These are phyloP conservation scores for Cassiopea xamachana DNA, from an alignment of 30 jellyfish, hydroid and myxozoan genomes.

Conservation along the genomic window DNA sequence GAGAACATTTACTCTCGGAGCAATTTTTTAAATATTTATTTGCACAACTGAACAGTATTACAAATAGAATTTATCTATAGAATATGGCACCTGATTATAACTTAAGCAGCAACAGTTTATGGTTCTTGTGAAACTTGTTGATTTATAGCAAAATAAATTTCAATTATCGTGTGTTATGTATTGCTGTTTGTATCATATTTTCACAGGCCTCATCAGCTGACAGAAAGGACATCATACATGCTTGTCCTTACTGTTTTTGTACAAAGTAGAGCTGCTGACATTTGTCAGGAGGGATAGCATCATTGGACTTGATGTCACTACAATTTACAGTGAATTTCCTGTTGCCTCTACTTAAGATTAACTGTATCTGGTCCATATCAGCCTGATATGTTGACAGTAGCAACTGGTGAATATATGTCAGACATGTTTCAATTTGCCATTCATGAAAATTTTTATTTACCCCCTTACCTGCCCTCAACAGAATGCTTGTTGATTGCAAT, in stretches of 20 bases:
- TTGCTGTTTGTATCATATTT: not conserved
- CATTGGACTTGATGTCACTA: not conserved
- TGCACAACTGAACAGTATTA: too few species aligned
- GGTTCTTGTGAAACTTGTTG: too few species aligned
- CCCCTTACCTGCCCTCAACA: too few species aligned
- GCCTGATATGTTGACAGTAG: not conserved
- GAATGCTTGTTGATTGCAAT: too few species aligned
- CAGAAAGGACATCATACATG: not conserved
- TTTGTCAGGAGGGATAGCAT: not conserved
- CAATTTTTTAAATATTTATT: too few species aligned
- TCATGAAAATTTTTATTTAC: not conserved
- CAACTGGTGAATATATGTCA: not conserved
- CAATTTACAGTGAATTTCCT: not conserved
- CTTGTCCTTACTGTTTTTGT: not conserved
- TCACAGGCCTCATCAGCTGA: constrained; percentile 49
- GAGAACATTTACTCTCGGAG: too few species aligned
- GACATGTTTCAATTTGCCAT: not conserved
- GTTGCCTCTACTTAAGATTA: not conserved
- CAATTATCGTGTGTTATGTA: too few species aligned
- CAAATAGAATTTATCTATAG: too few species aligned
- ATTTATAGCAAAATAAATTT: too few species aligned
- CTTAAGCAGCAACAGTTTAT: too few species aligned
- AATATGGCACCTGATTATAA: too few species aligned
- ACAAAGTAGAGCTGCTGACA: not conserved
- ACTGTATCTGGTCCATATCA: not conserved